Conservation (phyloP, 37 sponge, comb jelly and placozoan genomes). For the Oopsacas minuta region DNA sequence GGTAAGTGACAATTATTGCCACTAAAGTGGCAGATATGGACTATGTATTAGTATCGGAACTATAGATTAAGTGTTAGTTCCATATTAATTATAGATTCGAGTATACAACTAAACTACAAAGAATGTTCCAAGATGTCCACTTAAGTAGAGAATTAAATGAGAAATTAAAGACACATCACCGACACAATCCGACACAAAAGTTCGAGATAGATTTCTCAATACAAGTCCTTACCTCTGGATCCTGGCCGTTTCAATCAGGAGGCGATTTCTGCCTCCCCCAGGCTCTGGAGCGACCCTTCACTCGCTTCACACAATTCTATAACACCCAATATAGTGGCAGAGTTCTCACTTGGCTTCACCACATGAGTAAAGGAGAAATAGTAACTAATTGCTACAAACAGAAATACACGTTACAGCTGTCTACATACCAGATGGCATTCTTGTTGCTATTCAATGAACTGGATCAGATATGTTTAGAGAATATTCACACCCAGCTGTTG, state of each 20-base stretch:
- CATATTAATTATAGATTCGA: conserved; percentile 56
- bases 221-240: conserved; percentile 79
- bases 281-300: conserved; percentile 56
- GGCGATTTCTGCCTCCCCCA: conserved; percentile 53
- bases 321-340: conserved; percentile 84
- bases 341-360: conserved; percentile 84
- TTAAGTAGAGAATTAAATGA: conserved; percentile 86
- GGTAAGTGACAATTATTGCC: conserved; percentile 23
- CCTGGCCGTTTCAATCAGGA: conserved; percentile 88
- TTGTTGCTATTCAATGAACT: conserved; percentile 68
- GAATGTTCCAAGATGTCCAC: conserved; percentile 97
- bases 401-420: conserved; percentile 73
- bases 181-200: conserved; percentile 20
- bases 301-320: conserved; percentile 76
- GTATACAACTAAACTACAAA: conserved; percentile 92
- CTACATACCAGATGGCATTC: conserved; percentile 92
- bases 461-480: conserved; percentile 11
- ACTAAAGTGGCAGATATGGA: too few relatives aligned
- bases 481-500: not conserved
- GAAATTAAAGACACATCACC: conserved; percentile 46
- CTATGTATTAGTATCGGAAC: too few relatives aligned
- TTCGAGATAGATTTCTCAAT: conserved; percentile 87
- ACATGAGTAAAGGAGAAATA: conserved; percentile 82
- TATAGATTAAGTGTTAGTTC: too few relatives aligned
- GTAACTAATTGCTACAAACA: conserved; percentile 74